A percentile compares a stretch with the other conserved stretches of the same genome.
Evolutionary conservation across 2,888 invertebrate genomes (phyloP).

Genomic region (Sycophila texana): DNA sequence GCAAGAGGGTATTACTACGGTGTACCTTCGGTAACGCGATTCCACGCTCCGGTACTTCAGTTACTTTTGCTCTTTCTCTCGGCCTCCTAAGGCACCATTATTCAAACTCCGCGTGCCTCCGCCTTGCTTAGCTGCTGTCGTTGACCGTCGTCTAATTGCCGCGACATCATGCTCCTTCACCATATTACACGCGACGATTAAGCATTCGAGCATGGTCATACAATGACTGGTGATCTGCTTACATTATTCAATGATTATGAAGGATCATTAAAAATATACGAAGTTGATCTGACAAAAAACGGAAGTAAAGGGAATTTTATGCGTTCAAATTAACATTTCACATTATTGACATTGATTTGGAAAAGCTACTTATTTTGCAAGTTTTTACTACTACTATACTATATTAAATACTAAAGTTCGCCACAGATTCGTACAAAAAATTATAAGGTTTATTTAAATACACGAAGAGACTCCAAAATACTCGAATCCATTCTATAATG

Average conservation of each 20-base stretch:
- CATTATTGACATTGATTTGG: too few species aligned
- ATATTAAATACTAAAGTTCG: too few species aligned
- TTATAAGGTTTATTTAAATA: neutral
- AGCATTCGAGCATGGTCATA: neutral
- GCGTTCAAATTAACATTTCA: too few species aligned
- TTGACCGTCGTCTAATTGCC: slow-evolving; percentile 1
- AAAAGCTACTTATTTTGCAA: too few species aligned
- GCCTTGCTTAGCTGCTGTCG: neutral
- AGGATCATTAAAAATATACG: too few species aligned
- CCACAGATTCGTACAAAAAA: too few species aligned
- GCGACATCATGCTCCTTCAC: slow-evolving; percentile 10
- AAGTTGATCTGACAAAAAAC: too few species aligned
- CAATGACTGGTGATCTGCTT: too few species aligned
- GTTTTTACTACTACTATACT: too few species aligned
- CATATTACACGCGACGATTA: neutral
- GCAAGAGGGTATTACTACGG: slow-evolving; percentile 40
- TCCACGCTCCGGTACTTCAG: slow-evolving; percentile 64
- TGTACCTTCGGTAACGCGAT: slow-evolving; percentile 65
- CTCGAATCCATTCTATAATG: neutral
- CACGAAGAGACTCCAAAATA: neutral
- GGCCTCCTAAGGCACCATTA: neutral
- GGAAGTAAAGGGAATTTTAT: too few species aligned
- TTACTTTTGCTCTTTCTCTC: slow-evolving; percentile 61
- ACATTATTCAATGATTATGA: too few species aligned
- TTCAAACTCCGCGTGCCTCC: neutral